Conservation (phyloP, 2,113 vertebrate genomes). For the Poeciliopsis prolifica region DNA sequence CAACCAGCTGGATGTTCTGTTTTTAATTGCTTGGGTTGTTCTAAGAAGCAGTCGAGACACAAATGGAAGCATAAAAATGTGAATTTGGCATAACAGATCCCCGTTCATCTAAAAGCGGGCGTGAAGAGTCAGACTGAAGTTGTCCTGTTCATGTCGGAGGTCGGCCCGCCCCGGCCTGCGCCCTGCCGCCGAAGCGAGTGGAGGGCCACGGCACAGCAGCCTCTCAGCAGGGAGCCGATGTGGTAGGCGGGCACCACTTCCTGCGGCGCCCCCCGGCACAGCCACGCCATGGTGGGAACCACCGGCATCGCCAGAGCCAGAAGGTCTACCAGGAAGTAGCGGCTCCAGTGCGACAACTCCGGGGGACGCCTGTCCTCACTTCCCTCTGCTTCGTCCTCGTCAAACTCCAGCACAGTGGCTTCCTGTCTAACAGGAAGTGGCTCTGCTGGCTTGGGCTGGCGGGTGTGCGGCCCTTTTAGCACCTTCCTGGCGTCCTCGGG, state of each 20-base stretch:
- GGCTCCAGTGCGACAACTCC: conserved; percentile 90
- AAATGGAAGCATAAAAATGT: too few species aligned
- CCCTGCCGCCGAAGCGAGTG: conserved; percentile 89
- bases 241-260: conserved; percentile 90
- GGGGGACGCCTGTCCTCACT: conserved; percentile 37
- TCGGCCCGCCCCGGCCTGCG: conserved; percentile 33
- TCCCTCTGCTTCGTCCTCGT: conserved; percentile 45
- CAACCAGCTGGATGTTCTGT: too few species aligned
- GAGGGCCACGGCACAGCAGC: conserved; percentile 93
- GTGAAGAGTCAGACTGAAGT: conserved; percentile 53
- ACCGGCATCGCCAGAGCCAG: conserved; percentile 90
- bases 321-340: conserved; percentile 93
- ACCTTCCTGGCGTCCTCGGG: conserved; percentile 1
- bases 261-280: conserved; percentile 85
- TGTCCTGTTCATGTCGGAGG: conserved; percentile 76
- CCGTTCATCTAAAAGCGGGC: conserved; percentile 1
- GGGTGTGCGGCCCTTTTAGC: conserved; percentile 61
- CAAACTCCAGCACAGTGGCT: conserved; percentile 32
- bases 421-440: conserved; percentile 44
- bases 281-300: conserved; percentile 94
- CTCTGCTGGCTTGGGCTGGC: conserved; percentile 65
- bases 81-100: too few species aligned
- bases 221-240: conserved; percentile 92
- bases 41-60: too few species aligned
- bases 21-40: too few species aligned